These are phyloP conservation scores for Kuschelorhynchus macadamiae DNA, from an alignment of 2,888 invertebrate genomes.

Conservation along the genomic window DNA sequence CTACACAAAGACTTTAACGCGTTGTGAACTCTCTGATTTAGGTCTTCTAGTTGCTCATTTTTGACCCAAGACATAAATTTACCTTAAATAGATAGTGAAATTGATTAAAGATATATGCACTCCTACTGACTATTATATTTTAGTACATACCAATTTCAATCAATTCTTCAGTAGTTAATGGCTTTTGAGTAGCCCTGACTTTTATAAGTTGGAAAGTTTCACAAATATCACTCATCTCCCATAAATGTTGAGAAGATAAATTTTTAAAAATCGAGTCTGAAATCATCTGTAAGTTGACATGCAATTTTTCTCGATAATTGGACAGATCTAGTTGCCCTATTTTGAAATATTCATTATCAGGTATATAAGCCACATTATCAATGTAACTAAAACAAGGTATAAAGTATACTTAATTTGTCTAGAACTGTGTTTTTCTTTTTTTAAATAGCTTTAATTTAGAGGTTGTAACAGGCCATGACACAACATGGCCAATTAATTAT, in stretches of 20 bases:
- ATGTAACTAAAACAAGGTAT: constrained; percentile 65
- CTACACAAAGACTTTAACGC: constrained; percentile 77
- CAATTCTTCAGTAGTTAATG: constrained; percentile 84
- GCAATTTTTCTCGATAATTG: constrained; percentile 74
- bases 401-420: background rate
- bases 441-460: no score
- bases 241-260: constrained; percentile 75
- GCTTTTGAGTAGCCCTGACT: constrained; percentile 77
- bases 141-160: constrained; percentile 76
- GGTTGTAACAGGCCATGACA: no score
- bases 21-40: constrained; percentile 78
- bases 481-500: no score
- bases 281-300: constrained; percentile 71
- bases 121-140: no score
- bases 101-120: no score
- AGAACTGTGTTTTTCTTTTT: no score
- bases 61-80: constrained; percentile 83
- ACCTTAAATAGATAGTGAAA: constrained; percentile 24
- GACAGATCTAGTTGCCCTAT: constrained; percentile 75
- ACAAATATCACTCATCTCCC: constrained; percentile 78
- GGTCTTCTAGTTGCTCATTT: constrained; percentile 76
- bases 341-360: constrained; percentile 77
- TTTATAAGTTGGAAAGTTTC: constrained; percentile 80
- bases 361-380: constrained; percentile 73
- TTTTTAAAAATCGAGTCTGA: constrained; percentile 75